Evolutionary conservation across 1,140 invertebrate species (phyloP).

Genomic region (Subanguina moxae): DNA sequence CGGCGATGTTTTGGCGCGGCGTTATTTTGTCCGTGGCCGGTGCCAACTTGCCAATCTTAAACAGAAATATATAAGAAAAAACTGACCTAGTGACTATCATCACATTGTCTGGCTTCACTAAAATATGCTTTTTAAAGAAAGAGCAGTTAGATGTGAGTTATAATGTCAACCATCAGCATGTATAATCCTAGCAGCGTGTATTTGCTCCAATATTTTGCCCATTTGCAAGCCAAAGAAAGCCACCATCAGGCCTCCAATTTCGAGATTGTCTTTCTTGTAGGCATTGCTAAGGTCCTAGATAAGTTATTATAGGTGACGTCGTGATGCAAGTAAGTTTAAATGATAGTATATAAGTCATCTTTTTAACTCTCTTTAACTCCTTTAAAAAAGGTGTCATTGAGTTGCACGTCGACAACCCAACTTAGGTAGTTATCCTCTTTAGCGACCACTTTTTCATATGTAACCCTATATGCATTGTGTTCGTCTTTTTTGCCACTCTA

Average conservation of each 20-base stretch:
- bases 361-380: too few species aligned
- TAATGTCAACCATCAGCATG: constrained; percentile 26
- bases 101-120: constrained; percentile 41
- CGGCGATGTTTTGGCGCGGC: too few species aligned
- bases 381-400: too few species aligned
- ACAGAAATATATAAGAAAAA: constrained; percentile 13
- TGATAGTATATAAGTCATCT: too few species aligned
- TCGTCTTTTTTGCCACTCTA: too few species aligned
- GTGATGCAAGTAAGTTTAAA: too few species aligned
- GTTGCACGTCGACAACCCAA: constrained; percentile 6
- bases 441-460: too few species aligned
- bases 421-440: too few species aligned
- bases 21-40: neutral
- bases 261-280: constrained; percentile 24
- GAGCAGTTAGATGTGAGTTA: neutral
- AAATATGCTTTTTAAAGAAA: neutral
- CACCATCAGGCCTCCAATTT: constrained; percentile 26
- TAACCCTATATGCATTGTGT: too few species aligned
- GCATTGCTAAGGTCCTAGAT: constrained; percentile 35
- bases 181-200: constrained; percentile 39
- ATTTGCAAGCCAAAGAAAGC: constrained; percentile 37
- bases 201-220: constrained; percentile 23
- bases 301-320: too few species aligned
- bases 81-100: constrained; percentile 29
- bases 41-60: constrained; percentile 20